Percentiles rank a stretch among this genome's conserved stretches.
Evolutionary conservation across 2,113 vertebrate genomes (phyloP).

Genomic region (Zosterops borbonicus): DNA sequence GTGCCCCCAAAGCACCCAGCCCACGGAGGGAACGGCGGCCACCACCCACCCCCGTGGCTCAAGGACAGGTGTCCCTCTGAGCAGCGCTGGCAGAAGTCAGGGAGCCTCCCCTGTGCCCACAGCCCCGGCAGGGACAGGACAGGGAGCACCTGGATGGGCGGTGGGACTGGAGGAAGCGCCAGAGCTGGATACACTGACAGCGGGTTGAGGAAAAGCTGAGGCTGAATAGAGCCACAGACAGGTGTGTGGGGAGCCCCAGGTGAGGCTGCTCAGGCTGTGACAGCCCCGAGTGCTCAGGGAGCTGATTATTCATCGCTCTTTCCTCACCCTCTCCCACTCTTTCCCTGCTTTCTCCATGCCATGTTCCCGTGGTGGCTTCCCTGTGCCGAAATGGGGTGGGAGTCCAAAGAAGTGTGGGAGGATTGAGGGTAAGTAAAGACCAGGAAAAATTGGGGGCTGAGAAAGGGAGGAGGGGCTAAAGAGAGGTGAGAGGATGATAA

Average conservation of each 20-base stretch:
- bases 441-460: rapidly evolving
- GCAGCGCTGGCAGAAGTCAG: neutral
- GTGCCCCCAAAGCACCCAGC: neutral
- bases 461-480: neutral
- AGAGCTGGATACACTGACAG: rapidly evolving
- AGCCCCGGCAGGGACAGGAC: neutral
- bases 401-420: neutral
- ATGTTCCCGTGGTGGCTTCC: rapidly evolving
- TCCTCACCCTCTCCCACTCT: rapidly evolving
- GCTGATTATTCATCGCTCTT: too few species aligned
- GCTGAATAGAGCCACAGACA: neutral
- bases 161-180: neutral
- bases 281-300: neutral
- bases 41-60: rapidly evolving
- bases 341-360: neutral
- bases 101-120: neutral
- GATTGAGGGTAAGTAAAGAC: neutral
- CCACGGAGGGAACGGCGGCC: too few species aligned
- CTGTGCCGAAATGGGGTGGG: neutral
- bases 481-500: neutral
- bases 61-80: neutral
- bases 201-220: rapidly evolving
- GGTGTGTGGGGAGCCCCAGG: neutral
- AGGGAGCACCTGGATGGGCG: neutral
- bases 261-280: neutral